These are phyloP conservation scores for Sebastes vulpes DNA, from an alignment of 2,797 vertebrate species.

Conservation along the genomic window DNA sequence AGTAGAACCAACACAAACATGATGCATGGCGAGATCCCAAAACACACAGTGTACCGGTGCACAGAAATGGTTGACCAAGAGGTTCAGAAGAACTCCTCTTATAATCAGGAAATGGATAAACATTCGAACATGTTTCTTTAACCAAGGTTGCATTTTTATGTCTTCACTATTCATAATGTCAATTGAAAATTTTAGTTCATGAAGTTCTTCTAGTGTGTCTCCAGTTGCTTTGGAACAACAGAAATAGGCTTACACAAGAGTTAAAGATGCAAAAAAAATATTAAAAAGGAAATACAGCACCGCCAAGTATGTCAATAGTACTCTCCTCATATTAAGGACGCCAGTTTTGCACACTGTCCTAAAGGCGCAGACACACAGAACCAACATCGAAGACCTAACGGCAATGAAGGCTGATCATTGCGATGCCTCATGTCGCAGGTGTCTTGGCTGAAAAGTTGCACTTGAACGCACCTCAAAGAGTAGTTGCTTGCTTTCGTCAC, in stretches of 20 bases:
- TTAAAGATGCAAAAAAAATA: not conserved
- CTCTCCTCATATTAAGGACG: not conserved
- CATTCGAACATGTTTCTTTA: not conserved
- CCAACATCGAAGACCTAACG: too few relatives aligned
- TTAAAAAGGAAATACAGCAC: not conserved
- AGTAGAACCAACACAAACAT: conserved; percentile 30
- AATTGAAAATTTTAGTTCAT: not conserved
- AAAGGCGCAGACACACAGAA: too few relatives aligned
- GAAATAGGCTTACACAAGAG: not conserved
- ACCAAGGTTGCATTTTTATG: not conserved
- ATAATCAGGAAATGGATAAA: not conserved
- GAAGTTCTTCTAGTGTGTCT: not conserved
- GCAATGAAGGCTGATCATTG: too few relatives aligned
- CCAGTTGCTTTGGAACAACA: not conserved
- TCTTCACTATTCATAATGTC: not conserved
- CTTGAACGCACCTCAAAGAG: too few relatives aligned
- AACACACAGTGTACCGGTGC: not conserved
- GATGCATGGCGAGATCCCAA: conserved; percentile 19
- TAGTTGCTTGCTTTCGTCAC: too few relatives aligned
- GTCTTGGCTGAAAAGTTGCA: too few relatives aligned
- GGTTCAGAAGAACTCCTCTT: not conserved
- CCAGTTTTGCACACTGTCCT: not conserved
- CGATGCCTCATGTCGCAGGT: too few relatives aligned
- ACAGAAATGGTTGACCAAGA: conserved; percentile 22
- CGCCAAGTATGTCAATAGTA: not conserved